Percentiles rank a stretch among this genome's conserved stretches.
phyloP scores from a whole-genome alignment of 1,140 invertebrate genomes.

The Drosophila ohnishii region DNA sequence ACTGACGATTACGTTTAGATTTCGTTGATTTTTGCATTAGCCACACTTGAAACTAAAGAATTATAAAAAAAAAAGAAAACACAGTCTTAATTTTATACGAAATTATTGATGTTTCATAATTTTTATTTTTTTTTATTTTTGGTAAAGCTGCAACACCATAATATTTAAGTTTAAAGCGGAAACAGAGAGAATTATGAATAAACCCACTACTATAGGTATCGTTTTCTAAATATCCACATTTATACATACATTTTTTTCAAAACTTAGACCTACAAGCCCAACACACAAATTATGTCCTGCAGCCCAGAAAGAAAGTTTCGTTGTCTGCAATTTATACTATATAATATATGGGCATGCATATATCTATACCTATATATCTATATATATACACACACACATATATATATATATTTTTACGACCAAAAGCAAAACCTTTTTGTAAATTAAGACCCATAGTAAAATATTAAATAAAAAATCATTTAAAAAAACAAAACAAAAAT shows the following conservation, averaged over 20 bases:
- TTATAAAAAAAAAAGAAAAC: too few species aligned
- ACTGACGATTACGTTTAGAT: background rate
- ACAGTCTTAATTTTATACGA: background rate
- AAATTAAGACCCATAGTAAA: constrained; percentile 35
- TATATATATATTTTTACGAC: constrained; percentile 45
- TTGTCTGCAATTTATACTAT: background rate
- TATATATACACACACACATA: constrained; percentile 22
- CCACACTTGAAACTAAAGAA: background rate
- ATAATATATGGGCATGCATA: constrained; percentile 1
- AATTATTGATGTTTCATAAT: background rate
- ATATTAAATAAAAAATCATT: constrained; percentile 43
- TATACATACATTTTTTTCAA: background rate
- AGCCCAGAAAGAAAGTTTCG: background rate
- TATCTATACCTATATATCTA: constrained; percentile 20
- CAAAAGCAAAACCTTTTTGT: constrained; percentile 44
- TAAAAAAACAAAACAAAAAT: constrained; percentile 6
- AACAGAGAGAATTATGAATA: background rate
- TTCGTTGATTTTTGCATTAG: background rate
- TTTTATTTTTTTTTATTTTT: background rate
- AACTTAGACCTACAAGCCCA: too few species aligned
- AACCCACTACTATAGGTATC: constrained; percentile 1
- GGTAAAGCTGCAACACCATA: constrained; percentile 1
- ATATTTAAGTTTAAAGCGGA: constrained; percentile 2
- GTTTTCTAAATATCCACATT: background rate
- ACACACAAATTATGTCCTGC: constrained; percentile 5